Conservation (phyloP, 2,888 invertebrate species). For the Stenichneumon culpator region DNA sequence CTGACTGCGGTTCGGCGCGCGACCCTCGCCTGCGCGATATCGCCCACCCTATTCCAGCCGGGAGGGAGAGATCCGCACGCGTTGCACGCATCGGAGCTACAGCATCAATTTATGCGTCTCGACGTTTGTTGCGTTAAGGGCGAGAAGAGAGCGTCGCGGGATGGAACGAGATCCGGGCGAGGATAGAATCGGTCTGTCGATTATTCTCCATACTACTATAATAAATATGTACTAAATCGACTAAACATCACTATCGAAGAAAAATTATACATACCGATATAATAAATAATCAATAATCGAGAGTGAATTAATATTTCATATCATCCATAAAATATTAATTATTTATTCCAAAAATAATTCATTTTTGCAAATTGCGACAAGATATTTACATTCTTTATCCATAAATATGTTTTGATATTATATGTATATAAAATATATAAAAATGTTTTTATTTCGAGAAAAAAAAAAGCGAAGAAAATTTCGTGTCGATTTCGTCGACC, state of each 20-base stretch:
- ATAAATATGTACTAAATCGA: no score
- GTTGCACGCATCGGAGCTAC: constrained; percentile 15
- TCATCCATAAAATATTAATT: no score
- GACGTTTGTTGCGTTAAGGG: constrained; percentile 18
- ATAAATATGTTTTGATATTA: no score
- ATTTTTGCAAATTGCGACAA: no score
- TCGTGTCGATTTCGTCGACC: no score
- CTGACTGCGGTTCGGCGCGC: constrained; percentile 56
- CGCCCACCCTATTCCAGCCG: constrained; percentile 41
- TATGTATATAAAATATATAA: no score
- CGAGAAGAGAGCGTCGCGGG: constrained; percentile 6
- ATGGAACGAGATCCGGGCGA: constrained; percentile 20
- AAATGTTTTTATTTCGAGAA: no score
- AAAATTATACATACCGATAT: not conserved
- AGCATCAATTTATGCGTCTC: constrained; percentile 49
- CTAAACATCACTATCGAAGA: no score
- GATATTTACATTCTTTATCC: no score
- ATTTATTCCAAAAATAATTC: no score
- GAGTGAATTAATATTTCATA: no score
- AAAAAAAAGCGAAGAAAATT: no score
- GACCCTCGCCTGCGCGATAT: constrained; percentile 50
- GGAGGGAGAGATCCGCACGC: constrained; percentile 16
- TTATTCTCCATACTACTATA: constrained; percentile 31
- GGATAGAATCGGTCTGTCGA: constrained; percentile 50
- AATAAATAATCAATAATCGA: not conserved